phyloP scores from a whole-genome alignment of 2,888 invertebrate species.

The Eilema griseolum region DNA sequence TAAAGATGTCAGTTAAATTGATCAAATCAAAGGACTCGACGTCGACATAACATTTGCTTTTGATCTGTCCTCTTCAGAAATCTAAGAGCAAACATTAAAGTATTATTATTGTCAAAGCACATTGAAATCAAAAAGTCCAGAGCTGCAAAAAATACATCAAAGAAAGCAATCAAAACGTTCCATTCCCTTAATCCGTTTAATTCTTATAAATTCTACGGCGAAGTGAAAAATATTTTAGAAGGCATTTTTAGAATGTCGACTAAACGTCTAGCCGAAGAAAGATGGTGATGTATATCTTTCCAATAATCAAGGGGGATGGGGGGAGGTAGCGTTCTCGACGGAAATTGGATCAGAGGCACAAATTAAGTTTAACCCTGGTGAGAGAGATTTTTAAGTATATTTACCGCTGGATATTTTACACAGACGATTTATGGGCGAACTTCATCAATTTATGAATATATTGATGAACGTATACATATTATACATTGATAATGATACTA shows the following conservation, averaged over 20 bases:
- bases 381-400: constrained; percentile 56
- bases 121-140: constrained; percentile 5
- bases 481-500: too few relatives aligned
- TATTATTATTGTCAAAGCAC: constrained; percentile 10
- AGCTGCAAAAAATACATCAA: constrained; percentile 14
- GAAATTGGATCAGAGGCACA: constrained; percentile 73
- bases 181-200: constrained; percentile 34
- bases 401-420: constrained; percentile 38
- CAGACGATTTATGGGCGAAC: constrained; percentile 26
- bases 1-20: not conserved
- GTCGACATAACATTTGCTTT: not conserved
- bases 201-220: constrained; percentile 35
- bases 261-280: constrained; percentile 46
- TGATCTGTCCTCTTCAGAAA: not conserved
- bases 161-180: constrained; percentile 36
- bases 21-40: not conserved
- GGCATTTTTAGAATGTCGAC: constrained; percentile 44
- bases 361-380: constrained; percentile 69
- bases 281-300: constrained; percentile 66
- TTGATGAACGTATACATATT: too few relatives aligned
- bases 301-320: constrained; percentile 62
- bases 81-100: not conserved
- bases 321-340: constrained; percentile 52
- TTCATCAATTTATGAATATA: not conserved
- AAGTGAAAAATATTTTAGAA: constrained; percentile 49